Evolutionary conservation across 2,113 vertebrate species (phyloP).

Genomic region (Candoia aspera): DNA sequence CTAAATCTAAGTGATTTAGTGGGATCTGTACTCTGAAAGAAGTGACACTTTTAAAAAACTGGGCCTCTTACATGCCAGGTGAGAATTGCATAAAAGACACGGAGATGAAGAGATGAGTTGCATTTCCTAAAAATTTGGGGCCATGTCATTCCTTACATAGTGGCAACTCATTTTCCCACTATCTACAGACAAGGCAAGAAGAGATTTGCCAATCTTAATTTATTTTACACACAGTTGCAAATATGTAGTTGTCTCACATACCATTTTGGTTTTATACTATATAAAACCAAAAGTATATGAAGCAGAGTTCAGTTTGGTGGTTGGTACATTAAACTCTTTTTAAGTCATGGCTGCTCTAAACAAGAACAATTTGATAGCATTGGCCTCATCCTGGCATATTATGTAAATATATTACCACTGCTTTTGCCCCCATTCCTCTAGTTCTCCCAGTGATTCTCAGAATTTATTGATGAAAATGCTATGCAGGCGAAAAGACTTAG

Average conservation of each 20-base stretch:
- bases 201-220: not conserved
- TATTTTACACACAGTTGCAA: not conserved
- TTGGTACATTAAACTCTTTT: not conserved
- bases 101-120: not conserved
- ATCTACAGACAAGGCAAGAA: not conserved
- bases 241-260: not conserved
- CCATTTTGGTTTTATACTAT: too few species aligned
- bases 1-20: not conserved
- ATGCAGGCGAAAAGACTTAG: not conserved
- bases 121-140: not conserved
- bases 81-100: not conserved
- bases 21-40: not conserved
- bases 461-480: not conserved
- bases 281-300: not conserved
- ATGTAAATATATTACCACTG: not conserved
- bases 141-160: not conserved
- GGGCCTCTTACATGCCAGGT: not conserved
- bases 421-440: too few species aligned
- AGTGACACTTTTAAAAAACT: not conserved
- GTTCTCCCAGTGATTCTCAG: not conserved
- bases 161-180: not conserved
- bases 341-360: too few species aligned
- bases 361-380: too few species aligned
- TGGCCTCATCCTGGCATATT: too few species aligned
- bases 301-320: not conserved